Evolutionary conservation across 2,797 vertebrate species (phyloP).

Genomic region (Onychomys leucogaster): DNA sequence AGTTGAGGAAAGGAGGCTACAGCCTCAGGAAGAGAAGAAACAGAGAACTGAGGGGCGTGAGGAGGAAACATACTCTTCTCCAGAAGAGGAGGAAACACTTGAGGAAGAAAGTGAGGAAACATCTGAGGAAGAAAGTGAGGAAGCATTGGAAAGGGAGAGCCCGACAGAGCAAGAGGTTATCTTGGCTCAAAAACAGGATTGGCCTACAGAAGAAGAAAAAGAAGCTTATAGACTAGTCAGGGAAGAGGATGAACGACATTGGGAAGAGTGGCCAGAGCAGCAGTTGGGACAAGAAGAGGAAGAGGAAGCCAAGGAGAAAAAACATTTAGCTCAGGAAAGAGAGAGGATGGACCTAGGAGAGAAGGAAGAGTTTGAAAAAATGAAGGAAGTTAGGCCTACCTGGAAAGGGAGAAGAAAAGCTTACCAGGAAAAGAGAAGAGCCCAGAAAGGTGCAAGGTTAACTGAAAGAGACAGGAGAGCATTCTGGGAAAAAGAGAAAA

Average conservation of each 20-base stretch:
- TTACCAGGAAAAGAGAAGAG: neutral
- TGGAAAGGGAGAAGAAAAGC: neutral
- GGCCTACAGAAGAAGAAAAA: neutral
- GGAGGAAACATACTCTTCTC: neutral
- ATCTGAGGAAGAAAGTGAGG: neutral
- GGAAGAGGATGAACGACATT: neutral
- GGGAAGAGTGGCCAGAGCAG: neutral
- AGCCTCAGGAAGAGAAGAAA: neutral
- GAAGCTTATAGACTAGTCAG: neutral
- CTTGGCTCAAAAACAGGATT: neutral
- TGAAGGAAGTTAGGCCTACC: neutral
- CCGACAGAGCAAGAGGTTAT: neutral
- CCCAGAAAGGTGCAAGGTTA: neutral
- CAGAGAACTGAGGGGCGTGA: neutral
- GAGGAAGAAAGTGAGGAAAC: neutral
- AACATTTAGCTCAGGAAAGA: conserved; percentile 26
- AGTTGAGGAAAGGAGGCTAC: neutral
- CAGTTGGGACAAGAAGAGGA: neutral
- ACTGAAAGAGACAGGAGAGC: neutral
- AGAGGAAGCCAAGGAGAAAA: neutral
- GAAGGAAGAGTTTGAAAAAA: neutral
- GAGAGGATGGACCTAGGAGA: conserved; percentile 3
- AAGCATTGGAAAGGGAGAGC: neutral
- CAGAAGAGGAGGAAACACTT: neutral
- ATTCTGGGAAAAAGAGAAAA: neutral